These are phyloP conservation scores for Eupithecia insigniata DNA, from an alignment of 2,888 invertebrate species.

Conservation along the genomic window DNA sequence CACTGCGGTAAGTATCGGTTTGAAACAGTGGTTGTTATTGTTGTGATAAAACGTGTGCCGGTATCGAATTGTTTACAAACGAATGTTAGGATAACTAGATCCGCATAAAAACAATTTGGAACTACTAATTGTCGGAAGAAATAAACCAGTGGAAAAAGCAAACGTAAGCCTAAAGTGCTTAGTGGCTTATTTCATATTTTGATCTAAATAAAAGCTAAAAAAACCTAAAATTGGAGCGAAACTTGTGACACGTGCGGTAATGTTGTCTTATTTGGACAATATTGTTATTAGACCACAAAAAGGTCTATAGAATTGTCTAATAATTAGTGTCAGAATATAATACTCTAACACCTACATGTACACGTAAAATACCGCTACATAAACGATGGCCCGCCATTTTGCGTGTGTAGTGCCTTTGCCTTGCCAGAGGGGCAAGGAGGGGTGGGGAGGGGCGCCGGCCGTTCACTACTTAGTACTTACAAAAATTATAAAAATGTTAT, in stretches of 20 bases:
- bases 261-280: slow-evolving; percentile 10
- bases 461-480: slow-evolving; percentile 48
- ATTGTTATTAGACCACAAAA: not conserved
- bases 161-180: not conserved
- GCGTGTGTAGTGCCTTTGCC: slow-evolving; percentile 76
- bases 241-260: slow-evolving; percentile 3
- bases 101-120: not conserved
- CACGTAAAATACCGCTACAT: slow-evolving; percentile 67
- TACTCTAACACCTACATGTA: slow-evolving; percentile 57
- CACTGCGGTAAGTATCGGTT: slow-evolving; percentile 17
- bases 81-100: not conserved
- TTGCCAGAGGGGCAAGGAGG: slow-evolving; percentile 68
- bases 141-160: not conserved
- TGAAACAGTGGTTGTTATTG: slow-evolving; percentile 24
- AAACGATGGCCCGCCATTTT: slow-evolving; percentile 80
- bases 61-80: slow-evolving; percentile 45
- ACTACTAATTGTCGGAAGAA: not conserved
- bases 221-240: slow-evolving; percentile 24
- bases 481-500: slow-evolving; percentile 59
- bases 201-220: not conserved
- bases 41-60: slow-evolving; percentile 34
- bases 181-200: not conserved
- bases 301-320: not conserved
- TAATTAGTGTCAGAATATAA: not conserved
- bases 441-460: slow-evolving; percentile 61